These are phyloP conservation scores for Lissonota sp. DNA, from an alignment of 2,888 invertebrate genomes.

Conservation along the genomic window DNA sequence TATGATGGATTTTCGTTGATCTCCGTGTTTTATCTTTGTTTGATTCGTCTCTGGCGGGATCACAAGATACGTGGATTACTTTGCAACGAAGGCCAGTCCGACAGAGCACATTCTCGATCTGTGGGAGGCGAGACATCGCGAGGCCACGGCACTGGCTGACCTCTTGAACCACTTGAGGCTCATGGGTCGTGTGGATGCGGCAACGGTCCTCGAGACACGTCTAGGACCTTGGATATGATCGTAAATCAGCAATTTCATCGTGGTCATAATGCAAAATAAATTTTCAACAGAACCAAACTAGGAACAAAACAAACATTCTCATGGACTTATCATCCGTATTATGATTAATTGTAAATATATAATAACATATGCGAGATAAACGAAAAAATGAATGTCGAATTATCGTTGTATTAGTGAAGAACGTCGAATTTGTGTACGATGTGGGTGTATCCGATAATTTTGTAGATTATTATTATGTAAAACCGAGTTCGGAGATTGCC, in stretches of 20 bases:
- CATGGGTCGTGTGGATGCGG: conserved; percentile 94
- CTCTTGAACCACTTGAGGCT: conserved; percentile 92
- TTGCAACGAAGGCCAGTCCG: conserved; percentile 96
- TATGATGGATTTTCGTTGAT: conserved; percentile 2
- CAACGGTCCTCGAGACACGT: conserved; percentile 88
- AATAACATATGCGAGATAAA: conserved; percentile 30
- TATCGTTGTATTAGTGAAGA: conserved; percentile 48
- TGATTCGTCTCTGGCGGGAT: conserved; percentile 44
- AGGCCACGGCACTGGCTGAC: conserved; percentile 91
- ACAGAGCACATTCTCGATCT: conserved; percentile 96
- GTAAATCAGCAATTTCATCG: conserved; percentile 10
- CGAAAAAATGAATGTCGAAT: conserved; percentile 68
- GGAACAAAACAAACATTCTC: conserved; percentile 21
- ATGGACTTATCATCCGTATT: conserved; percentile 49
- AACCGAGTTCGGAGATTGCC: conserved; percentile 41
- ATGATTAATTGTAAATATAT: conserved; percentile 72
- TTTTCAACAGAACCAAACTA: conserved; percentile 50
- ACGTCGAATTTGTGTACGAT: conserved; percentile 27
- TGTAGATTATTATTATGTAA: conserved; percentile 50
- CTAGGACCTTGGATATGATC: conserved; percentile 75
- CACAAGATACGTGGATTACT: conserved; percentile 92
- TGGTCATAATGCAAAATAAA: conserved; percentile 35
- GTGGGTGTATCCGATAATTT: conserved; percentile 53
- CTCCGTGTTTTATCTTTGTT: conserved; percentile 50
- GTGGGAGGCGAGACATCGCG: conserved; percentile 95